Evolutionary conservation across 2,797 vertebrate genomes (phyloP).

Genomic region (Diglossa cyanea): DNA sequence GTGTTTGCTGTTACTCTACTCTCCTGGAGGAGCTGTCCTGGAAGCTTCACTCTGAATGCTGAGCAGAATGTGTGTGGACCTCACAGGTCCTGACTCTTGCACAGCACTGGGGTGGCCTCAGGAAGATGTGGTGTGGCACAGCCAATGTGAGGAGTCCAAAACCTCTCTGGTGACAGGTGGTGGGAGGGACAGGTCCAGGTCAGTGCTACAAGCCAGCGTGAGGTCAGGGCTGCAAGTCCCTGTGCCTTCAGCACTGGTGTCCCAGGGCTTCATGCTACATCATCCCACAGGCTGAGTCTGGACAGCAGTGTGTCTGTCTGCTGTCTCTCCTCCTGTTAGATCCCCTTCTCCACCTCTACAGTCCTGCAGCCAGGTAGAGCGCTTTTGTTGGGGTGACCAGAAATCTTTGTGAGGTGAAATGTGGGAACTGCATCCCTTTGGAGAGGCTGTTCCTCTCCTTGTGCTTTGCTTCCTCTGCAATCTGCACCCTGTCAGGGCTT

Average conservation of each 20-base stretch:
- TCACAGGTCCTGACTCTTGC: neutral
- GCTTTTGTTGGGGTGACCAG: neutral
- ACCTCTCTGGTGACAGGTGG: neutral
- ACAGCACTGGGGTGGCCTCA: neutral
- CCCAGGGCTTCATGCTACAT: rapidly evolving
- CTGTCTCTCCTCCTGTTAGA: neutral
- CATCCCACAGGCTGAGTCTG: neutral
- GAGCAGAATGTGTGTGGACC: rapidly evolving
- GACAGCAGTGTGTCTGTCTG: neutral
- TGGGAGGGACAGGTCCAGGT: rapidly evolving
- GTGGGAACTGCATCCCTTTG: neutral
- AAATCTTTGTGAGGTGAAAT: neutral
- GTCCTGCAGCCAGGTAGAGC: neutral
- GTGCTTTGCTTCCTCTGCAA: neutral
- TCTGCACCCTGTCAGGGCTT: neutral
- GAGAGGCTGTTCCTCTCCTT: neutral
- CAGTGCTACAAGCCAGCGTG: rapidly evolving
- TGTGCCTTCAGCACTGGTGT: neutral
- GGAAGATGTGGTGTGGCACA: neutral
- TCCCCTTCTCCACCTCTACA: neutral
- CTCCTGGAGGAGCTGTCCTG: neutral
- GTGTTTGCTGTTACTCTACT: neutral
- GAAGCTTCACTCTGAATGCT: rapidly evolving
- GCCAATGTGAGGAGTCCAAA: rapidly evolving
- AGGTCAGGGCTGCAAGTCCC: neutral